Conservation (phyloP, 2,797 vertebrate genomes). For the Atherinosoma microstoma region DNA sequence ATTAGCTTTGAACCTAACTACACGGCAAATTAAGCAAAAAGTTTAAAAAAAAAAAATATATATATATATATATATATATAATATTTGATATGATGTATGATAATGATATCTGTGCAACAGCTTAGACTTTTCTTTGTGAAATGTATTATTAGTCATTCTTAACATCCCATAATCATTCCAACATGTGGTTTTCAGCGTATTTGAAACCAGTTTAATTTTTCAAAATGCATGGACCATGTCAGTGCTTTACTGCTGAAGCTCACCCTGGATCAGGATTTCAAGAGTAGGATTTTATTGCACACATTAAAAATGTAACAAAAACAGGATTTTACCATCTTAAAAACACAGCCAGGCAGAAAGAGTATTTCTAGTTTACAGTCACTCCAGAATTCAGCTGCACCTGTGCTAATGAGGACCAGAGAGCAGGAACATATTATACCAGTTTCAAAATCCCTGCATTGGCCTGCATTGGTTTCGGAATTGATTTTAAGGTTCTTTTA, state of each 20-base stretch:
- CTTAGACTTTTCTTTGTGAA: not conserved
- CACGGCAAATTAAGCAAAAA: not conserved
- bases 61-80: conserved; percentile 6
- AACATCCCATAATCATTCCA: too few species aligned
- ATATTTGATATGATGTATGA: not conserved
- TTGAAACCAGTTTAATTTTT: not conserved
- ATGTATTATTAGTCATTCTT: not conserved
- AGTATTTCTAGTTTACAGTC: too few species aligned
- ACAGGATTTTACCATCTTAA: too few species aligned
- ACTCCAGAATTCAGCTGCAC: too few species aligned
- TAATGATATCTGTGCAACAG: not conserved
- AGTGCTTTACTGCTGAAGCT: not conserved
- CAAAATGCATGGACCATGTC: not conserved
- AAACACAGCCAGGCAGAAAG: too few species aligned
- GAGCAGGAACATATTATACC: too few species aligned
- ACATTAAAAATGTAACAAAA: too few species aligned
- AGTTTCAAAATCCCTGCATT: too few species aligned
- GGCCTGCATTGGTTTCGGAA: too few species aligned
- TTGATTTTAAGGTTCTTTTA: too few species aligned
- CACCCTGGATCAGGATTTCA: not conserved
- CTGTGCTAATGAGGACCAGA: too few species aligned
- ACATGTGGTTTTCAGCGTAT: not conserved
- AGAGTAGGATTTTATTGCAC: too few species aligned
- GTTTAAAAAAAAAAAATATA: not conserved
- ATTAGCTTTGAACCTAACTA: not conserved